Base-by-base conservation (phyloP, 2,888 invertebrate genomes). In the Sialis fuliginosa region DNA sequence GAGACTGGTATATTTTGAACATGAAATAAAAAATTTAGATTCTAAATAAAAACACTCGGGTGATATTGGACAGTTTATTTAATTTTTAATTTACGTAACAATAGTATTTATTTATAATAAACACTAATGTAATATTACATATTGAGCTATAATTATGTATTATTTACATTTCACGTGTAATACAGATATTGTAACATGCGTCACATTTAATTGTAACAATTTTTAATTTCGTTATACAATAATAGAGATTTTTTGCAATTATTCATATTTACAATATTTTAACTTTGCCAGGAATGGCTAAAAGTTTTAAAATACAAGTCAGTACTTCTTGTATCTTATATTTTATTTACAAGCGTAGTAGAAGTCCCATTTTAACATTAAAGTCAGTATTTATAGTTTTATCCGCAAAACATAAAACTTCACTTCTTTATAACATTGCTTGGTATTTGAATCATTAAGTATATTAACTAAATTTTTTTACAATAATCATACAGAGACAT, bases 101-200 rank as follows among this genome's bases (percentile, higher is more conserved):
- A 32, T 42, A 42, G 22, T 42, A 31, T 30, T 42, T 30, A 30
- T 31, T 31, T 10, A 30, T 42, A 42, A 30, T 42, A 22, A 42
- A 42, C 31, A 42, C 22, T 42, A 42, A 42, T 10, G 22, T 42
- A 42, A 42, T 10, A 42, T 31, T 42, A 42, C 22, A 42, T 22
- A 31, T 42, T 42, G 37, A 37, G 37, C 37, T 37, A 37, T 37
- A 10, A 37, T 37, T 37, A 37, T 12, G 12, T 37, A 37, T 6
- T 37, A 10, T 37, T 37, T 10, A 37, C 37, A 37, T 37, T 37
- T 37, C 37, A 37, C 22, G 22, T 22, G 37, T 37, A 12, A 37
- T 10, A n/a, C 37, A 37, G 10, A 37, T 12, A 37, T 37, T 37
- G 12, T 12, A 37, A 10, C n/a, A 10, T 37, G 37, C 12, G 37